Evolutionary conservation across 2,113 vertebrate genomes (phyloP).

Genomic region (Erythrolamprus reginae): DNA sequence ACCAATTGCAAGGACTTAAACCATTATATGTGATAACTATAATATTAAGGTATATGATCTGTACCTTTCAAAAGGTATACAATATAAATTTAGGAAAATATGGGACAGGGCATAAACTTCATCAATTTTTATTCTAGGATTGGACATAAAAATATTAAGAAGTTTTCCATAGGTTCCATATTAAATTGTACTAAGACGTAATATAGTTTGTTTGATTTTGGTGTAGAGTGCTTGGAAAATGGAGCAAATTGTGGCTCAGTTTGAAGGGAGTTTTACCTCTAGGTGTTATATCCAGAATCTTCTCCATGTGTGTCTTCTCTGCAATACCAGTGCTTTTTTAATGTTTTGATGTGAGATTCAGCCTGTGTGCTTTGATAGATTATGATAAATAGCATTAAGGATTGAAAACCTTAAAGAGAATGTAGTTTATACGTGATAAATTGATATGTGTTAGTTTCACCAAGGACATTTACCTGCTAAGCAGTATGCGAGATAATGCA

Average conservation of each 20-base stretch:
- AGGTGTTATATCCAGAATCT: neutral
- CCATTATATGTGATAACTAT: conserved; percentile 1
- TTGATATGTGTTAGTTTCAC: neutral
- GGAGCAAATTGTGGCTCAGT: neutral
- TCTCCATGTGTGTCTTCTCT: neutral
- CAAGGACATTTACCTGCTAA: neutral
- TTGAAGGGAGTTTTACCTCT: neutral
- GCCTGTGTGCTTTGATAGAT: neutral
- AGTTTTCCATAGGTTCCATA: neutral
- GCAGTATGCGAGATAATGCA: neutral
- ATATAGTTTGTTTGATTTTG: neutral
- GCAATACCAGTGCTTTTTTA: neutral
- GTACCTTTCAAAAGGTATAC: neutral
- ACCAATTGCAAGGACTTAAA: conserved; percentile 19
- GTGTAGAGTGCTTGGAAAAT: neutral
- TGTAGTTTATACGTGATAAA: neutral
- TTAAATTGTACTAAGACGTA: neutral
- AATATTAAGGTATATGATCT: neutral
- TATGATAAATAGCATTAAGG: neutral
- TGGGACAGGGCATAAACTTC: neutral
- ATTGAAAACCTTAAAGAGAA: neutral
- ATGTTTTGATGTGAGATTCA: neutral
- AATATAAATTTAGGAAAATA: neutral
- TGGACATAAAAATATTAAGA: neutral
- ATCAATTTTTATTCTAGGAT: neutral